A percentile compares a stretch with the other conserved stretches of the same genome.
These are phyloP conservation scores for Morinoia aosen DNA, from an alignment of 2,888 invertebrate genomes.

Conservation along the genomic window DNA sequence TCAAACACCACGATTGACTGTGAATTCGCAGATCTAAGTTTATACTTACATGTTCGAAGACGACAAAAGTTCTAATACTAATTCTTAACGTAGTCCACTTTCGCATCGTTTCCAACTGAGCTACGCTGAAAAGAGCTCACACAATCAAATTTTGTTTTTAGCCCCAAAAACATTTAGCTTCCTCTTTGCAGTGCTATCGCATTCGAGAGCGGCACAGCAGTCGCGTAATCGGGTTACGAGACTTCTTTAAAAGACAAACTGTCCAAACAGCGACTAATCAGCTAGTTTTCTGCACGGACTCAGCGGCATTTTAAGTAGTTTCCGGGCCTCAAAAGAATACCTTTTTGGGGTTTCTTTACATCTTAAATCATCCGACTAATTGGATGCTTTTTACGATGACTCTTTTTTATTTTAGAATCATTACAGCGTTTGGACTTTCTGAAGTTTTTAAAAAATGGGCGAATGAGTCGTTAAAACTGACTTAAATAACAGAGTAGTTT, in stretches of 20 bases:
- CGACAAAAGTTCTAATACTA: neutral
- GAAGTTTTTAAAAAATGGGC: neutral
- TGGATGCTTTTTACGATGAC: neutral
- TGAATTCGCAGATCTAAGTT: neutral
- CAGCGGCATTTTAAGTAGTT: slow-evolving; percentile 10
- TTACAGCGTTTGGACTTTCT: neutral
- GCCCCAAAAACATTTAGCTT: neutral
- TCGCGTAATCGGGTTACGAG: neutral
- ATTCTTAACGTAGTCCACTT: neutral
- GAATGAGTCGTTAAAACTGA: too few relatives aligned
- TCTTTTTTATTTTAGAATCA: neutral
- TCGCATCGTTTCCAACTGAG: neutral
- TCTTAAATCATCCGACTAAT: slow-evolving; percentile 14
- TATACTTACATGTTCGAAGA: too few relatives aligned
- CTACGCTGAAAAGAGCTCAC: neutral
- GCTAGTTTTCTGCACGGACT: neutral
- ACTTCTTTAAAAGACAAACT: slow-evolving; percentile 10
- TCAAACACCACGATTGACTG: neutral
- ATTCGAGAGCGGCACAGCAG: neutral
- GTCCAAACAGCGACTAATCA: slow-evolving; percentile 17
- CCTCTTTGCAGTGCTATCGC: neutral
- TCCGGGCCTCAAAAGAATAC: neutral
- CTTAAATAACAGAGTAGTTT: too few relatives aligned
- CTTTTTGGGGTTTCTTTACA: neutral
- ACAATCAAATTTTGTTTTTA: neutral